These are phyloP conservation scores for Amblyjoppa proteus DNA, from an alignment of 2,888 invertebrate species.

Conservation along the genomic window DNA sequence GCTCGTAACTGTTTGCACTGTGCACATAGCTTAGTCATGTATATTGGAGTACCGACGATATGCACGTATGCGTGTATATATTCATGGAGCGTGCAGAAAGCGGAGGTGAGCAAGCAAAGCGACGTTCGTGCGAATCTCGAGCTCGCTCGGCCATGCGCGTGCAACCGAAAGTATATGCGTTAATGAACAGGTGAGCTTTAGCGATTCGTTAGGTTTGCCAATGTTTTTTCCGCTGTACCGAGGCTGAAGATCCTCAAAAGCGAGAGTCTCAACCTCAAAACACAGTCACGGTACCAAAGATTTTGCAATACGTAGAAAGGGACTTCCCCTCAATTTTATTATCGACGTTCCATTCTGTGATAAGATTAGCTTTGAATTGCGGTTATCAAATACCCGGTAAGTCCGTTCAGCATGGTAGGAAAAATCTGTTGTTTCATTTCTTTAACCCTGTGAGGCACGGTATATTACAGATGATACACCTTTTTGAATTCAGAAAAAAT, in stretches of 20 bases:
- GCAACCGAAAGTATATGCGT: slow-evolving; percentile 54
- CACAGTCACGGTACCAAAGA: not conserved
- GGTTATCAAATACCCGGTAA: not conserved
- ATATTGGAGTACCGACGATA: not conserved
- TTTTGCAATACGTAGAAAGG: not conserved
- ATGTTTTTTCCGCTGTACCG: slow-evolving; percentile 46
- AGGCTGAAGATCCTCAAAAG: slow-evolving; percentile 22
- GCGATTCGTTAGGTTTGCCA: slow-evolving; percentile 20
- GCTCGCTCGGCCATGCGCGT: slow-evolving; percentile 47
- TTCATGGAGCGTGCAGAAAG: slow-evolving; percentile 36
- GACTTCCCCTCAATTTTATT: not conserved
- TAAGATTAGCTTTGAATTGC: not conserved
- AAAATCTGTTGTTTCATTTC: too few relatives aligned
- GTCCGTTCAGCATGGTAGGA: not conserved
- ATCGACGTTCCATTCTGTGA: not conserved
- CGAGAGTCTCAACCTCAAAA: slow-evolving; percentile 8
- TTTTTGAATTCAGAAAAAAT: too few relatives aligned
- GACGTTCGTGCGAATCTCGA: slow-evolving; percentile 50
- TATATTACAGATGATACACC: too few relatives aligned
- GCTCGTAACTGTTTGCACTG: slow-evolving; percentile 24
- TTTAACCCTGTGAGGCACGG: too few relatives aligned
- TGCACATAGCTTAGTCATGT: slow-evolving; percentile 11
- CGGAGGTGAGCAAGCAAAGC: slow-evolving; percentile 47
- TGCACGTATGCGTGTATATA: not conserved
- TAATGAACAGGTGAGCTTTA: slow-evolving; percentile 21